phyloP scores from a whole-genome alignment of 1,140 invertebrate genomes.

The Achroia grisella region DNA sequence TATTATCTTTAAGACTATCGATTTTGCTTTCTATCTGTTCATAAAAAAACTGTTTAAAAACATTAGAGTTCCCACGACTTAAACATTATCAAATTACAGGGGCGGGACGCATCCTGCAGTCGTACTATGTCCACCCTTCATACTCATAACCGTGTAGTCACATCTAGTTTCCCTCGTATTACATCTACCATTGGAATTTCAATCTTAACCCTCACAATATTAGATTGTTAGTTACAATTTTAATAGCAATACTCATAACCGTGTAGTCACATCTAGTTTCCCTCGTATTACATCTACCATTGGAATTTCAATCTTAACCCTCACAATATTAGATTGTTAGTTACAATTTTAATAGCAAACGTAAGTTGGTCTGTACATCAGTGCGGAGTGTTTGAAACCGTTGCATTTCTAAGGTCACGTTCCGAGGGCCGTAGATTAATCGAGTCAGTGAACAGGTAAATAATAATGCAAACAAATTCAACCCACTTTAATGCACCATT shows the following conservation, averaged over 20 bases:
- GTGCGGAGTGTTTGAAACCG: constrained; percentile 48
- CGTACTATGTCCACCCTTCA: constrained; percentile 21
- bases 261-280: constrained; percentile 13
- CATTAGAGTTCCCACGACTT: constrained; percentile 42
- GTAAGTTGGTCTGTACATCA: constrained; percentile 33
- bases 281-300: background rate
- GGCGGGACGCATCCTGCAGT: constrained; percentile 33
- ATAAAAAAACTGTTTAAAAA: constrained; percentile 2
- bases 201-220: constrained; percentile 5
- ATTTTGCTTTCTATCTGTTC: constrained; percentile 1
- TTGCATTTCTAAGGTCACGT: constrained; percentile 25
- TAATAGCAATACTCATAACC: too few species aligned
- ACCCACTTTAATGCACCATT: constrained; percentile 60
- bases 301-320: constrained; percentile 16
- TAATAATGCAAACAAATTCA: constrained; percentile 64
- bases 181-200: constrained; percentile 8
- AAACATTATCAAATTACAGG: constrained; percentile 50
- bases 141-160: too few species aligned
- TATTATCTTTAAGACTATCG: too few species aligned
- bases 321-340: background rate
- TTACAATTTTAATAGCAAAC: background rate
- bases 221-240: background rate
- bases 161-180: constrained; percentile 7
- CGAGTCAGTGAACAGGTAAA: constrained; percentile 65
- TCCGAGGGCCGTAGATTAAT: constrained; percentile 36